Conservation (phyloP, 2,113 vertebrate species). For the Nothocercus julius region DNA sequence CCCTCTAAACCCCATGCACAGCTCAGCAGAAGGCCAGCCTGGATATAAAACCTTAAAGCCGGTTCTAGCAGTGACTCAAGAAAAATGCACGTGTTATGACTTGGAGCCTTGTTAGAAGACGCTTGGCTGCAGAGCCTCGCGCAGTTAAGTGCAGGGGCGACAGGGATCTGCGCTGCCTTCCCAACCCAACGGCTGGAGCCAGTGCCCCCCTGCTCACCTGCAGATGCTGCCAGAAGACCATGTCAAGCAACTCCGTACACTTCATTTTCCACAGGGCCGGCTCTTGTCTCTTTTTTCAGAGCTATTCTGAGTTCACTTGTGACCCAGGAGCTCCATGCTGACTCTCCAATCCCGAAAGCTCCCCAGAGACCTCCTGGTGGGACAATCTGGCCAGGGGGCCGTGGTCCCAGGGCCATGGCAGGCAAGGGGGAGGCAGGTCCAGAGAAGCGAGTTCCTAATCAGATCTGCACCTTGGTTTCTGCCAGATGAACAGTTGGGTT, state of each 20-base stretch:
- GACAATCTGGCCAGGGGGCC: neutral
- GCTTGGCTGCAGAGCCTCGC: neutral
- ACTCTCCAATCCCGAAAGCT: neutral
- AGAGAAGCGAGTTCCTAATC: constrained; percentile 6
- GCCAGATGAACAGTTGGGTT: constrained; percentile 1
- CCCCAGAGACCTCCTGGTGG: neutral
- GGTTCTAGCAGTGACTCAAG: constrained; percentile 27
- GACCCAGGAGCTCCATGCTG: neutral
- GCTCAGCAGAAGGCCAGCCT: neutral
- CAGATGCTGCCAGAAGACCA: neutral
- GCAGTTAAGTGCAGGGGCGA: constrained; percentile 19
- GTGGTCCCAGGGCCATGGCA: neutral
- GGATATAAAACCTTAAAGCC: neutral
- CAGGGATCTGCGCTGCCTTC: fast-evolving
- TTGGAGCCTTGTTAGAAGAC: neutral
- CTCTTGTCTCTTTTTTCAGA: neutral
- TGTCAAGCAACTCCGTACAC: neutral
- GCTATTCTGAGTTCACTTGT: neutral
- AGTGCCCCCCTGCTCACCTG: neutral
- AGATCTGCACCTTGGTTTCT: neutral
- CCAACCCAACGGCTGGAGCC: neutral
- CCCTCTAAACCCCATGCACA: fast-evolving
- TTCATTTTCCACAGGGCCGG: neutral
- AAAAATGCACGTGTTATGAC: neutral
- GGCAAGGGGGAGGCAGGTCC: neutral